Base-by-base conservation (phyloP, 1,140 invertebrate species). In the Episyrphus balteatus region DNA sequence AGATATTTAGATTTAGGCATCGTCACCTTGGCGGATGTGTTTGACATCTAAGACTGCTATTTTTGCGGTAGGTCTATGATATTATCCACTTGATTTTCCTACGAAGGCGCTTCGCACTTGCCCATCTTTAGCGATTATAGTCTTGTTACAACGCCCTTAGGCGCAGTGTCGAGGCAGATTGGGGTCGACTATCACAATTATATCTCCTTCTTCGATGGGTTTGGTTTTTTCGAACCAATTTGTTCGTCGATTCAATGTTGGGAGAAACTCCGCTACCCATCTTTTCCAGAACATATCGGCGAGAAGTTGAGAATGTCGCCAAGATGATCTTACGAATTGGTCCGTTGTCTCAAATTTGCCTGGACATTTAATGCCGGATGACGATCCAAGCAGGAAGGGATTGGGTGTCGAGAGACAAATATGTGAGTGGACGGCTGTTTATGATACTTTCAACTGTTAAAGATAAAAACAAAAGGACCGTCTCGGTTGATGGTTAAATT, bases 361-460 rank as follows among this genome's bases (percentile, higher is more conserved):
- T 6, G 38, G 11, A 9, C 7, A 2, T 13, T 38, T 48, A 42
- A 2, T 18, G 3, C 32, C 38, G n/a, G 36, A 40, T 18, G 44
- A 31, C 13, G 21, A 33, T 1, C 46, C 48, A 14, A 47, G 49
- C 12, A 54, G 31, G 17, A 49, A 49, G 36, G 48, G 46, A 30
- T 36, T 46, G 11, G 3, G 37, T 15, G 18, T 50, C 49, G 2
- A 40, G 12, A 3, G 49, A 42, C 2, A 50, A 44, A 26, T 39
- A 34, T 5, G 40, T 50, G 3, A 50, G 34, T 18, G 49, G 44
- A 3, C 49, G 36, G 11, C 36, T 37, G 36, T 66, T 62, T 2
- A 66, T 32, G 13, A 30, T 32, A 18, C 48, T 40, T 45, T 53
- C 51, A 5, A n/a, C n/a, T n/a, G n/a, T n/a, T n/a, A n/a, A n/a